Conservation (phyloP, 92 coral and sea anemone genomes). For the Siderastrea siderea region DNA sequence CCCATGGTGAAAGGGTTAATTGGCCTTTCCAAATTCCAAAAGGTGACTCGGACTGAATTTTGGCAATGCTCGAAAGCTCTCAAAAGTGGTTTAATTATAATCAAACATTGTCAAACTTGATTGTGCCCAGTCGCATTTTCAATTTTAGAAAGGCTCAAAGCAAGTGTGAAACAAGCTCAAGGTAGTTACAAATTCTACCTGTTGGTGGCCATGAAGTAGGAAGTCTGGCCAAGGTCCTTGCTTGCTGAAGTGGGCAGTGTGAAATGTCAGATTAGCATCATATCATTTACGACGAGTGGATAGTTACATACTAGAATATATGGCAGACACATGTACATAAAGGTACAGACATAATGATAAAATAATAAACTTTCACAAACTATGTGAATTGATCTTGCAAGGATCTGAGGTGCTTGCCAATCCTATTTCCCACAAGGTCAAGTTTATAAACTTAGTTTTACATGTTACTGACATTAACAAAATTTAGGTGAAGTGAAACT, state of each 20-base stretch:
- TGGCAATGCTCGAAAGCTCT: too few relatives aligned
- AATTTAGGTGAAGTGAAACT: too few relatives aligned
- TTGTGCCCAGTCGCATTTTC: constrained; percentile 1
- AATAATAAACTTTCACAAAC: too few relatives aligned
- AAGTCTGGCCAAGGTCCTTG: constrained; percentile 99
- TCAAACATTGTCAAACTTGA: neutral
- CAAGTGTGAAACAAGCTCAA: constrained; percentile 22
- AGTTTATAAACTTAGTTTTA: neutral
- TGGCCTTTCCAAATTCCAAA: too few relatives aligned
- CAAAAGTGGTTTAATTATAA: too few relatives aligned
- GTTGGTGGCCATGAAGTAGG: constrained; percentile 99
- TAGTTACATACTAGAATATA: too few relatives aligned
- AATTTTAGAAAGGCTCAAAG: constrained; percentile 2
- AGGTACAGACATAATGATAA: neutral
- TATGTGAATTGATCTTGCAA: too few relatives aligned
- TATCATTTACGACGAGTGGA: neutral
- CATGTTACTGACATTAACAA: too few relatives aligned
- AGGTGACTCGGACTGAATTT: too few relatives aligned
- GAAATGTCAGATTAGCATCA: constrained; percentile 55
- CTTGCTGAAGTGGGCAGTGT: constrained; percentile 83
- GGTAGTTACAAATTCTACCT: constrained; percentile 75
- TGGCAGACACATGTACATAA: neutral
- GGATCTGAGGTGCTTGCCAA: too few relatives aligned
- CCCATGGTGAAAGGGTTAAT: too few relatives aligned
- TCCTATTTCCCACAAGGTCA: too few relatives aligned